Evolutionary conservation across 2,113 vertebrate species (phyloP), one percentile per base, ranked within the genome.

Genomic region (Calonectris borealis): DNA sequence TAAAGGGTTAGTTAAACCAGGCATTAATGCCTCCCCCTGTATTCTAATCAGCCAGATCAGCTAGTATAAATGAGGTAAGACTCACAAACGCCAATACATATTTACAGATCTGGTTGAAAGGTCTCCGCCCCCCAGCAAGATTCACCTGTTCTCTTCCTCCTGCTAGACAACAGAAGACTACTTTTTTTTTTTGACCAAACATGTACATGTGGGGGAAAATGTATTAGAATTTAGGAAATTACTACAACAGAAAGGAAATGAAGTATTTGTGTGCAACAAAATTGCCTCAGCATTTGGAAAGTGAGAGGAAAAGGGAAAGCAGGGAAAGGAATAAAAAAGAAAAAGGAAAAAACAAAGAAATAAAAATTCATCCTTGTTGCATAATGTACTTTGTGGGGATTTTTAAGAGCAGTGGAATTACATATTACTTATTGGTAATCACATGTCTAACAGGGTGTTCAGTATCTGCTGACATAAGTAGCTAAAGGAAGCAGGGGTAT

Each of bases 341-440:
- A 54, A 52, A 48, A 27, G 6, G 3, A 27, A 81, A 49, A 52
- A n/a, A 20, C 31, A 44, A 77, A 66, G 8, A 86, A 92, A 79
- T 51, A 32, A 83, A 86, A 84, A 90, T 64, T 15, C 42, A 36
- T 48, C 32, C 31, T 64, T 92, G 58, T 91, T 94, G 48, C 38
- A 86, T 83, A 85, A 91, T 61, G 15, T 55, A 51, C 36, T 51
- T 89, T 78, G 54, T 29, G n/a, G 85, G 42, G 46, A 48, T 88
- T 94, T 91, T 88, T 62, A 90, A 65, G 51, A 90, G 64, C 40
- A 61, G 32, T 38, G 44, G 89, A 91, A 95, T 96, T 95, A 95
- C 87, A 78, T 38, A 68, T 86, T 92, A 77, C 52, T 93, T 95
- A 62, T 18, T 91, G 61, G 52, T 94, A 95, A 97, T 95, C 73